These are phyloP conservation scores for Drosophila kikkawai DNA, from an alignment of 1,140 invertebrate genomes.

Conservation along the genomic window DNA sequence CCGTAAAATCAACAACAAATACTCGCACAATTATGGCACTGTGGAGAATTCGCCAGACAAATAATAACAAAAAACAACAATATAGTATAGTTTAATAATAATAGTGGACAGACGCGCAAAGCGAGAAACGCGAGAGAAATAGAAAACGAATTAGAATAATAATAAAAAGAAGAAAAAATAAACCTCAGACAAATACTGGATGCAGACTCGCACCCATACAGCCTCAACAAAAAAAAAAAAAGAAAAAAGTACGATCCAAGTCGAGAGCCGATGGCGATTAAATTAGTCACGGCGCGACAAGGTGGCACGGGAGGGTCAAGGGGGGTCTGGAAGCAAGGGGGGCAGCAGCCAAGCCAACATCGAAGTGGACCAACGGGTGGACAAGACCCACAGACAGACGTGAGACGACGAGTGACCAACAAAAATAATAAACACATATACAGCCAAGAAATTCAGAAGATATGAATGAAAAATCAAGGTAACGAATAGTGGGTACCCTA, in stretches of 20 bases:
- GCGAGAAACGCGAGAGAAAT: conserved; percentile 28
- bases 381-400: conserved; percentile 37
- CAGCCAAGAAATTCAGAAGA: conserved; percentile 20
- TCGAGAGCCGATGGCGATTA: conserved; percentile 64
- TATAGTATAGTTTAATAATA: conserved; percentile 29
- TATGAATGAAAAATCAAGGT: neutral
- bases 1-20: conserved; percentile 37
- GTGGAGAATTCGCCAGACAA: conserved; percentile 73
- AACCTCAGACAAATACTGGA: conserved; percentile 47
- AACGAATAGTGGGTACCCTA: conserved; percentile 4
- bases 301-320: neutral
- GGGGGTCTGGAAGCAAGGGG: neutral
- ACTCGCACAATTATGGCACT: conserved; percentile 53
- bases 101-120: conserved; percentile 31
- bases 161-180: conserved; percentile 58
- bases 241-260: conserved; percentile 5
- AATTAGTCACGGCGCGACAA: conserved; percentile 61
- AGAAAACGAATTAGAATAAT: conserved; percentile 78
- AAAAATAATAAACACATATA: conserved; percentile 30
- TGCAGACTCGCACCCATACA: conserved; percentile 29
- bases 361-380: conserved; percentile 77
- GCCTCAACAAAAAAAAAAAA: neutral
- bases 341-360: conserved; percentile 47
- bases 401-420: conserved; percentile 51
- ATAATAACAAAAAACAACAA: conserved; percentile 61